Base-by-base conservation (phyloP, 2,888 invertebrate species). In the Parasteatoda lunata region DNA sequence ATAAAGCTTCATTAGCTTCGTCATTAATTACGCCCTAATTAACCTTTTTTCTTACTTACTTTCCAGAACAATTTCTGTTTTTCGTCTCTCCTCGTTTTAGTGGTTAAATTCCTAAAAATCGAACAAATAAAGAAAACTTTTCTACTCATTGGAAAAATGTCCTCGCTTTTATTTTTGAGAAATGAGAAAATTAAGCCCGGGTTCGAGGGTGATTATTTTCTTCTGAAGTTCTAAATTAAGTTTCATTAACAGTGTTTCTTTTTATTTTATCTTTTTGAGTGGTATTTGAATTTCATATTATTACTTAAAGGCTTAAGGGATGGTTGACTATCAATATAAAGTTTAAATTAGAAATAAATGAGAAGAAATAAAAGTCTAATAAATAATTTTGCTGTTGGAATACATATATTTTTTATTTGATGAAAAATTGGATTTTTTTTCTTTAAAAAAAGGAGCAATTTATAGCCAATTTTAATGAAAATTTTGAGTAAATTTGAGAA, bases 11-110 rank as follows among this genome's bases (percentile, higher is more conserved):
- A 83, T 83, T 83, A 77, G 68, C 83, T 65, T 65, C 48, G 77
- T 77, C 70, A 77, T 83, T 83, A 83, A 83, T 83, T 83, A 71
- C 49, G n/a, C n/a, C 52, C 77, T 83, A 83, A 83, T 83, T 83
- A 83, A 71, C 71, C 70, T 83, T 83, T 83, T 77, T 51, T 64
- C 65, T 15, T 49, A 65, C 65, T 13, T 6, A 6, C 45, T 64
- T 30, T 59, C 49, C 68, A 30, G 9, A 59, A 59, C 59, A 59
- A 59, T 59, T 73, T 54, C 45, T 73, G 54, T 45, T 65, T 78
- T 78, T 68, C 51, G 15, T 77, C 52, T 47, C 30, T 68, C 77
- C 68, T n/a, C 30, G 11, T 77, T 30, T 30, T 30, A 30, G 30
- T 30, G 30, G 30, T 30, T 30, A 30, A 30, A 30, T 30, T 30